Evolutionary conservation across 2,888 invertebrate species (phyloP), one percentile per base, ranked within the genome.

Genomic region (Volucella zonaria): DNA sequence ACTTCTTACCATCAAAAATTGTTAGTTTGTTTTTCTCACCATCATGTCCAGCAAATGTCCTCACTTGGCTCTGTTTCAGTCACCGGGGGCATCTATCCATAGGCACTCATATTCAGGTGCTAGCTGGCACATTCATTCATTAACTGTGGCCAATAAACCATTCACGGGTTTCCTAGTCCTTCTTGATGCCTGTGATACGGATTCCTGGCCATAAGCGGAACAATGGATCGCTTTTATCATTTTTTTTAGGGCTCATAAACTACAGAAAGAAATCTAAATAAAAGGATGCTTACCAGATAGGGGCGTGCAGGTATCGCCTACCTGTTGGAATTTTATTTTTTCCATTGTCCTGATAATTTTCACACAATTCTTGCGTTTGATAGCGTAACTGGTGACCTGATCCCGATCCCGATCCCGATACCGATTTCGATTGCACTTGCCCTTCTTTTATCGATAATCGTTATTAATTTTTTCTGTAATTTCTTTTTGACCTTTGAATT

Each of bases 281-380:
- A 90, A 89, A 88, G 89, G 87, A 89, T 89, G 85, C 88, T 88
- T 86, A 87, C 89, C 88, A 89, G 89, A 91, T 90, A 91, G 90
- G 89, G 91, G 91, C 91, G 91, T 91, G 91, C 89, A 91, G 88
- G 89, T 88, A 89, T 88, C 89, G 88, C 88, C 89, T 89, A 89
- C 89, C 89, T 89, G 88, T 87, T 87, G 47, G 67, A 71, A 76
- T 85, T 81, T 45, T 58, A 68, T 59, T 42, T 56, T 59, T 81
- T 80, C 18, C 64, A 85, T 85, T 85, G 83, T 83, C 38, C 61
- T 52, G 11, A 71, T 75, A 10, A 71, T 83, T 83, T 80, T 86
- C 77, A 82, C 77, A 86, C 74, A 74, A 78, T 64, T 77, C 59
- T 81, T 70, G 58, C 68, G 18, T 77, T 73, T 77, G 73, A 81